Percentiles rank a stretch among this genome's conserved stretches.
Conservation (phyloP, 2,888 invertebrate species). For the Pardosa pseudoannulata region DNA sequence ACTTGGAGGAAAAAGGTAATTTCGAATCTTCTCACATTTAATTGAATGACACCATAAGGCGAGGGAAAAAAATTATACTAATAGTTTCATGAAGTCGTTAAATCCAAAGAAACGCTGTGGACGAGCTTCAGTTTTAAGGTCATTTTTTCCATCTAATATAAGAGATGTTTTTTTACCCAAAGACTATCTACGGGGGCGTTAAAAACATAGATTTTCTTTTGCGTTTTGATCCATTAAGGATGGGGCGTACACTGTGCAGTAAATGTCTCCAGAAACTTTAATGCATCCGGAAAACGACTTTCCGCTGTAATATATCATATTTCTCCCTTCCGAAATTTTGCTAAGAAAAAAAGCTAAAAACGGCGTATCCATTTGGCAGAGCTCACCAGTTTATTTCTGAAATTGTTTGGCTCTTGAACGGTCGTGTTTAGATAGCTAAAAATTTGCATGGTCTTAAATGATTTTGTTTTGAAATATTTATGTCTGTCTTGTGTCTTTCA, state of each 20-base stretch:
- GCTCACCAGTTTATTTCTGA: no score
- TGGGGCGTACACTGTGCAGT: conserved; percentile 20
- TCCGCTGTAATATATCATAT: conserved; percentile 51
- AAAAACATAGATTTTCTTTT: conserved; percentile 65
- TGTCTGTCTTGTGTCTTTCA: no score
- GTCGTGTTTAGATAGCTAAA: no score
- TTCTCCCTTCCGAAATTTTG: conserved; percentile 18
- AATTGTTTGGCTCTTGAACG: no score
- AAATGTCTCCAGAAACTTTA: conserved; percentile 57
- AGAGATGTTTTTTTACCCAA: conserved; percentile 28
- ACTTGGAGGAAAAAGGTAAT: no score
- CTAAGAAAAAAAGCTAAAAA: neutral
- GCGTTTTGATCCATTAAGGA: conserved; percentile 61
- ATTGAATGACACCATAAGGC: no score
- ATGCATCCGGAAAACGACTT: conserved; percentile 64
- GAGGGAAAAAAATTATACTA: conserved; percentile 47
- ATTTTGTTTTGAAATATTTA: no score
- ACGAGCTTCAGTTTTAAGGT: neutral
- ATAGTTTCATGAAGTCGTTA: conserved; percentile 60
- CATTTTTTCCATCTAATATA: conserved; percentile 46
- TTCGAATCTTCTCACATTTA: no score
- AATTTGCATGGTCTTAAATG: no score
- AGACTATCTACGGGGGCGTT: conserved; percentile 43
- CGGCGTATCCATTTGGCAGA: neutral
- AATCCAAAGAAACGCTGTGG: conserved; percentile 19